A percentile compares a stretch with the other conserved stretches of the same genome.
Evolutionary conservation across 2,797 vertebrate genomes (phyloP).

Genomic region (Falco rusticolus): DNA sequence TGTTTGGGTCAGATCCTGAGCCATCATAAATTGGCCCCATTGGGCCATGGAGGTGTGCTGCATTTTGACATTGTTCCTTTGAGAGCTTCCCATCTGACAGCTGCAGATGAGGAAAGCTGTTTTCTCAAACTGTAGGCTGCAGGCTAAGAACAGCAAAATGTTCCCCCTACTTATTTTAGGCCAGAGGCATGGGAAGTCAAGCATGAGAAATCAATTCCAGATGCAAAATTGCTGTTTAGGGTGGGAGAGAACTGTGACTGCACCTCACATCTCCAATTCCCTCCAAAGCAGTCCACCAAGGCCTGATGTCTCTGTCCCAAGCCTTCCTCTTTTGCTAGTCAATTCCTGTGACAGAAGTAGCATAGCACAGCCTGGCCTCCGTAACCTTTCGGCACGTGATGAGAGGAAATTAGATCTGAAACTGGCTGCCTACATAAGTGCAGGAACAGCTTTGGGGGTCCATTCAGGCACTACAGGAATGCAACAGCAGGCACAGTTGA

Average conservation of each 20-base stretch:
- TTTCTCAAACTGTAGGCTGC: neutral
- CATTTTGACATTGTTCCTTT: neutral
- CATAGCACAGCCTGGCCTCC: neutral
- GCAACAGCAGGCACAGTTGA: neutral
- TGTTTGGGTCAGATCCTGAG: neutral
- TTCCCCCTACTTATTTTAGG: neutral
- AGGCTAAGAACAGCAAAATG: neutral
- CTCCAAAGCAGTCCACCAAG: neutral
- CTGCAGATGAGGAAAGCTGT: neutral
- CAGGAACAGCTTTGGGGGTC: neutral
- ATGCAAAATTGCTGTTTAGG: neutral
- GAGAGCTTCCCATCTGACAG: neutral
- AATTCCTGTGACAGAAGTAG: neutral
- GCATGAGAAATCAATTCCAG: neutral
- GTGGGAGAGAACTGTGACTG: neutral
- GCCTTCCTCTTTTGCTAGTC: neutral
- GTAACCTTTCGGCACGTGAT: neutral
- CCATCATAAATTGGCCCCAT: neutral
- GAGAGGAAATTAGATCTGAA: neutral
- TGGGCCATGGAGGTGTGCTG: fast-evolving
- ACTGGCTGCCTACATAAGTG: neutral
- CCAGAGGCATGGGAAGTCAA: neutral
- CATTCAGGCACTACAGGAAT: neutral
- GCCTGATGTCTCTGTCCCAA: neutral
- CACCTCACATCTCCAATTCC: neutral